phyloP scores from a whole-genome alignment of 2,113 vertebrate species.

The Euleptes europaea region DNA sequence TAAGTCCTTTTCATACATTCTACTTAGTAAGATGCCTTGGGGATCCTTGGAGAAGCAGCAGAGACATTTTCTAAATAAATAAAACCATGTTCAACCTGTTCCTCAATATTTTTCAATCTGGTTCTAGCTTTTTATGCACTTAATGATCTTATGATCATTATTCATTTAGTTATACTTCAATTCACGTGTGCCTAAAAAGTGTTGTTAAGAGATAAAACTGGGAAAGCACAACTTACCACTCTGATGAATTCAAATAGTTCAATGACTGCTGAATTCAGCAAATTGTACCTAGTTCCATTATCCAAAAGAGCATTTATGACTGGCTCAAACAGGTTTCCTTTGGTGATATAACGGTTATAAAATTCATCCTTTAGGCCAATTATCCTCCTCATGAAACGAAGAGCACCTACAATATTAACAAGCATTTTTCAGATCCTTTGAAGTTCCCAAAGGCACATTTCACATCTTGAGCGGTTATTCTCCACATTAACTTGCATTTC shows the following conservation, averaged over 20 bases:
- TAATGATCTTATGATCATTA: background rate
- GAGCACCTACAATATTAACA: conserved; percentile 81
- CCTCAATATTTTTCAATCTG: background rate
- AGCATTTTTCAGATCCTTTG: background rate
- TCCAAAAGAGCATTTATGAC: conserved; percentile 97
- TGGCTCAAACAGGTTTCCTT: conserved; percentile 97
- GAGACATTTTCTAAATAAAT: background rate
- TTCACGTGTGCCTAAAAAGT: fast-evolving
- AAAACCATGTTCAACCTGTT: background rate
- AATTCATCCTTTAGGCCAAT: conserved; percentile 98
- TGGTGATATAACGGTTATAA: conserved; percentile 98
- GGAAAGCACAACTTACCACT: conserved; percentile 84
- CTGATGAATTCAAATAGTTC: conserved; percentile 98
- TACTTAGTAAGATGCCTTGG: too few relatives aligned
- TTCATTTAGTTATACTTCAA: background rate
- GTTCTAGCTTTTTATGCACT: too few relatives aligned
- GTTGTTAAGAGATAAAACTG: background rate
- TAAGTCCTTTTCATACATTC: too few relatives aligned
- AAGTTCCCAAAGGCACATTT: background rate
- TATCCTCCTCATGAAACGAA: conserved; percentile 98
- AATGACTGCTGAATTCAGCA: conserved; percentile 96
- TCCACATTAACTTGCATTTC: background rate
- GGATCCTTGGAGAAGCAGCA: too few relatives aligned
- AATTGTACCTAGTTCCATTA: conserved; percentile 97
- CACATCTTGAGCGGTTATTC: background rate